Conservation (phyloP, 2,113 vertebrate species). For the Noturus placidus region DNA sequence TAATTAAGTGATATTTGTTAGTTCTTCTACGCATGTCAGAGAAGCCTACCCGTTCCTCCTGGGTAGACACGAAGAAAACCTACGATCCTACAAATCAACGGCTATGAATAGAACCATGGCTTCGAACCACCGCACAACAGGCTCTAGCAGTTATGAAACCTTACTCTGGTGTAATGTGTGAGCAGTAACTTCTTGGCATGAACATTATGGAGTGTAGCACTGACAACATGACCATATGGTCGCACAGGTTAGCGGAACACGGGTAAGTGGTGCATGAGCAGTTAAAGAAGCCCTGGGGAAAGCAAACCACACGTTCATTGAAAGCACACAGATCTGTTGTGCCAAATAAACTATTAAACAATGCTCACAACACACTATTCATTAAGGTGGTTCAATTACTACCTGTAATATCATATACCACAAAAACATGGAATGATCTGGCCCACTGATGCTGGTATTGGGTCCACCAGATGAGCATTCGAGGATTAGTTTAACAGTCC, state of each 20-base stretch:
- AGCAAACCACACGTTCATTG: constrained; percentile 36
- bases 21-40: not conserved
- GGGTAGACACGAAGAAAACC: not conserved
- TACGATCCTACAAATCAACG: not conserved
- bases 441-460: not conserved
- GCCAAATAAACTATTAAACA: not conserved
- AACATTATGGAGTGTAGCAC: not conserved
- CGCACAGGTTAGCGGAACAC: constrained; percentile 16
- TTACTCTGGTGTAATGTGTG: not conserved
- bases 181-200: not conserved
- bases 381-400: not conserved
- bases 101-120: not conserved
- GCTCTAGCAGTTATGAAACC: constrained; percentile 34
- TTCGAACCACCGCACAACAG: not conserved
- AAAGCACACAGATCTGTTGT: constrained; percentile 19
- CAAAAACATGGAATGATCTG: not conserved
- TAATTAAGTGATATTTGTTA: not conserved
- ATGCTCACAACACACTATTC: not conserved
- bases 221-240: constrained; percentile 45
- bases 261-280: constrained; percentile 34
- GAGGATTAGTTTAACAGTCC: constrained; percentile 31
- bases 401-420: not conserved
- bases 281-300: constrained; percentile 41
- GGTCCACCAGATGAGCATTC: not conserved
- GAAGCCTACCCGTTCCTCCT: not conserved